Percentiles rank a stretch among this genome's conserved stretches.
Conservation (phyloP, 2,888 invertebrate species). For the Aspidapion aeneum region DNA sequence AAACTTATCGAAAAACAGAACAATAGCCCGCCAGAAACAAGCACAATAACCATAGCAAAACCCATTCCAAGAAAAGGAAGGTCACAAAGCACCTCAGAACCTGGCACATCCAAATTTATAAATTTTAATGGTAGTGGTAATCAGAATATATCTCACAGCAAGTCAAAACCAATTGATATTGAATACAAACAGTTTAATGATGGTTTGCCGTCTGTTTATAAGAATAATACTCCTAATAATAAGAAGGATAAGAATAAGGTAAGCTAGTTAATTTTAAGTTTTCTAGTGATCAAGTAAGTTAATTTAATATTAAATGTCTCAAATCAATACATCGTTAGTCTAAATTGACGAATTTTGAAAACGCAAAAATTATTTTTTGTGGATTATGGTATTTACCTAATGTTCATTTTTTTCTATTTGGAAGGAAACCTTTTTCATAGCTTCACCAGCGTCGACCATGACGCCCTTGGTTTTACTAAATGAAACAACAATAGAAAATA, state of each 20-base stretch:
- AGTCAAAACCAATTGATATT: constrained; percentile 47
- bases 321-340: too few species aligned
- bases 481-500: too few species aligned
- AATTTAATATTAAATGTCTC: too few species aligned
- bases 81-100: constrained; percentile 46
- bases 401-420: too few species aligned
- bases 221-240: constrained; percentile 20
- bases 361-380: too few species aligned
- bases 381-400: too few species aligned
- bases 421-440: too few species aligned
- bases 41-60: constrained; percentile 53
- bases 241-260: constrained; percentile 17
- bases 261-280: too few species aligned
- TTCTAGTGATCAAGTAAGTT: too few species aligned
- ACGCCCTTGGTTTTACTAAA: too few species aligned
- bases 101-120: constrained; percentile 43
- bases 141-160: constrained; percentile 30
- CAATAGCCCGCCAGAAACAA: constrained; percentile 41
- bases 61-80: constrained; percentile 52
- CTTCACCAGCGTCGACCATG: too few species aligned
- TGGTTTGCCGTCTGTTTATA: constrained; percentile 12
- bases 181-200: constrained; percentile 29
- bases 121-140: constrained; percentile 9
- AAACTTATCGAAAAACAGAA: constrained; percentile 68
- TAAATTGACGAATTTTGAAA: too few species aligned